Evolutionary conservation across 2,888 invertebrate genomes (phyloP).

Genomic region (Coelopa pilipes): DNA sequence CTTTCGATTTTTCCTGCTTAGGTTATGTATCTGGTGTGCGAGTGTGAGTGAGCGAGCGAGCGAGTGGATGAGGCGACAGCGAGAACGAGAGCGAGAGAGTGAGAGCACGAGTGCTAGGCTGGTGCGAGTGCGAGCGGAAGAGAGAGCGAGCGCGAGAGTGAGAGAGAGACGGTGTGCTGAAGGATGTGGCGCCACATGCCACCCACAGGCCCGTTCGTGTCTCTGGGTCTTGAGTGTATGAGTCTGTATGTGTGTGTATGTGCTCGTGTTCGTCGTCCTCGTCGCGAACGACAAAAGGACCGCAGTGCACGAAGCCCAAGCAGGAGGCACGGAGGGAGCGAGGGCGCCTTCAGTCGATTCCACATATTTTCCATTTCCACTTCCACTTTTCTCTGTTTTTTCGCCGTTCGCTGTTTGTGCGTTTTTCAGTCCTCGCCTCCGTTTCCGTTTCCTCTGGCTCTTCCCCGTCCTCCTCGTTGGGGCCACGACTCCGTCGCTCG

Average conservation of each 20-base stretch:
- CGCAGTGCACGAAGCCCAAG: constrained; percentile 44
- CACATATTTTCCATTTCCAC: not conserved
- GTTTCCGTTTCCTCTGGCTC: too few species aligned
- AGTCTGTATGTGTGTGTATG: constrained; percentile 30
- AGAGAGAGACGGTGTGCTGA: not conserved
- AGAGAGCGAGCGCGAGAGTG: too few species aligned
- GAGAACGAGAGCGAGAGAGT: not conserved
- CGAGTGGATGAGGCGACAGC: not conserved
- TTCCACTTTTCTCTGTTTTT: not conserved
- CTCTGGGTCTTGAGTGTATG: constrained; percentile 13
- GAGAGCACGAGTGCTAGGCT: constrained; percentile 25
- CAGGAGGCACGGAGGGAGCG: constrained; percentile 39
- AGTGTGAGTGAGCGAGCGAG: constrained; percentile 32
- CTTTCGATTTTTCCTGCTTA: constrained; percentile 51
- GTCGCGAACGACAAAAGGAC: constrained; percentile 44
- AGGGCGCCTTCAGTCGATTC: not conserved
- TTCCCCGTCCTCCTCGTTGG: too few species aligned
- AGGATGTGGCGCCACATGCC: constrained; percentile 24
- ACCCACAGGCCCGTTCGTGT: constrained; percentile 13
- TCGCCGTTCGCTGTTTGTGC: constrained; percentile 2
- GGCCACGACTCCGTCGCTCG: too few species aligned
- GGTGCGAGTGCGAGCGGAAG: constrained; percentile 20
- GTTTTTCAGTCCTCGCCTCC: not conserved
- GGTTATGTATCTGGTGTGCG: constrained; percentile 48
- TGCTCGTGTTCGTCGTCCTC: constrained; percentile 33